Percentiles rank a stretch among this genome's conserved stretches.
phyloP scores from a whole-genome alignment of 2,888 invertebrate genomes.

The Uropetala carovei region DNA sequence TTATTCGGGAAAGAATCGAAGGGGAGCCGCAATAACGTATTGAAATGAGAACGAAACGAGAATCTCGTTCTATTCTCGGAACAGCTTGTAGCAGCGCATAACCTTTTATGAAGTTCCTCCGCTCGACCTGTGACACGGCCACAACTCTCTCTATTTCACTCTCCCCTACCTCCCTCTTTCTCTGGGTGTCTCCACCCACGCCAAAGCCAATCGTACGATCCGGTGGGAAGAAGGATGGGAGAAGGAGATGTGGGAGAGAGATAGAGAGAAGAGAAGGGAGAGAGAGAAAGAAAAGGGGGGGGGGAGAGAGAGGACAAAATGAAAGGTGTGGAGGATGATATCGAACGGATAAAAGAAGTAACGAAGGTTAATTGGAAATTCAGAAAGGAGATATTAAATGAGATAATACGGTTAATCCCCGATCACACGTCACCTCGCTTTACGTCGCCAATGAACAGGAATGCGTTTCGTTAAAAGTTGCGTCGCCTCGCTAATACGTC shows the following conservation, averaged over 20 bases:
- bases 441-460: too few species aligned
- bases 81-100: conserved; percentile 2
- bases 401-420: too few species aligned
- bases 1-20: background rate
- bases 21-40: background rate
- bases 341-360: too few species aligned
- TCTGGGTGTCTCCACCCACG: background rate
- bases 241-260: background rate
- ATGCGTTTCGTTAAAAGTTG: too few species aligned
- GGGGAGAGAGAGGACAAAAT: background rate
- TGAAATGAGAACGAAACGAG: conserved; percentile 4
- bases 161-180: background rate
- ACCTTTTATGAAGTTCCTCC: conserved; percentile 15
- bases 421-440: too few species aligned
- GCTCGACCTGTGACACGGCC: conserved; percentile 18
- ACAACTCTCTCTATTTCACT: background rate
- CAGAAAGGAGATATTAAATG: too few species aligned
- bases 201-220: background rate
- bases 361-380: too few species aligned
- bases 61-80: conserved; percentile 16
- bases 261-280: background rate
- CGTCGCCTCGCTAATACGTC: too few species aligned
- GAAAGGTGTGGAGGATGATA: background rate
- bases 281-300: background rate
- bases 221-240: background rate